A percentile compares a stretch with the other conserved stretches of the same genome.
Conservation (phyloP, 2,113 vertebrate genomes). For the Nyctibius bracteatus region DNA sequence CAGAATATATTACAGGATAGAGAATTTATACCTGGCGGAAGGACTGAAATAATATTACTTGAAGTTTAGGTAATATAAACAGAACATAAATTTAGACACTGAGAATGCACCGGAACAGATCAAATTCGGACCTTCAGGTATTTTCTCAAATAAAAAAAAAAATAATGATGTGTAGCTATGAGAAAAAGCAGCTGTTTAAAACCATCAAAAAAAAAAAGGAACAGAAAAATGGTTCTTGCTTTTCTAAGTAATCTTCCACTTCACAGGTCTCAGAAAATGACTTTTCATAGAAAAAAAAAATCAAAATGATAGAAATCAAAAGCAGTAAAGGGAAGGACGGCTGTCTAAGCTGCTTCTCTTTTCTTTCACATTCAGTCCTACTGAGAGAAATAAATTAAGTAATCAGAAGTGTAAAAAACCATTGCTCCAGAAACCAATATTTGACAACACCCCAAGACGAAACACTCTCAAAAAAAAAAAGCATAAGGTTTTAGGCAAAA, state of each 20-base stretch:
- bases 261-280: background rate
- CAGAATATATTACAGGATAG: background rate
- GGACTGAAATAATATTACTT: background rate
- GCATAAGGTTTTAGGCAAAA: background rate
- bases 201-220: background rate
- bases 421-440: background rate
- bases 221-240: background rate
- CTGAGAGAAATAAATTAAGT: constrained; percentile 2
- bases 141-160: background rate
- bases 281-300: background rate
- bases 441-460: background rate
- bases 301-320: background rate
- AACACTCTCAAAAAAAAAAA: background rate
- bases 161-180: background rate
- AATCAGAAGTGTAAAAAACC: background rate
- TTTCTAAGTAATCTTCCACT: background rate
- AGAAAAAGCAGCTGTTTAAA: background rate
- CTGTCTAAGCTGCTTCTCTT: background rate
- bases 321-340: background rate
- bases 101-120: background rate
- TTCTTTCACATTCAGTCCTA: background rate
- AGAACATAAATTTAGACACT: background rate
- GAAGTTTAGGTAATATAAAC: background rate
- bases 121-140: background rate
- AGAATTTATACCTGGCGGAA: background rate